Percentiles rank a stretch among this genome's conserved stretches.
These are phyloP conservation scores for Hyperoplus immaculatus DNA, from an alignment of 2,797 vertebrate species.

Conservation along the genomic window DNA sequence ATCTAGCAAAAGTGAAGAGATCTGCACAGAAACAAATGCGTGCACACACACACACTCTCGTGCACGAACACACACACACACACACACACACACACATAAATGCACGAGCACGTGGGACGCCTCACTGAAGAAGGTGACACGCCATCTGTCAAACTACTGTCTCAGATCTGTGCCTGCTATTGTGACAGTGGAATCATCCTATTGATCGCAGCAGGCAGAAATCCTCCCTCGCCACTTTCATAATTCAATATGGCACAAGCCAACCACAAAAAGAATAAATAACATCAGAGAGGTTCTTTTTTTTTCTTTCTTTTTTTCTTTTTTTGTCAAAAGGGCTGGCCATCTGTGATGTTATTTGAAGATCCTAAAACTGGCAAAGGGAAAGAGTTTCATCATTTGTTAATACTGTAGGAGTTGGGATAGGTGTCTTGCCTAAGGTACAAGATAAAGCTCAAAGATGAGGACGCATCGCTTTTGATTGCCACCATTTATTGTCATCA, in stretches of 20 bases:
- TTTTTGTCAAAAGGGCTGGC: slow-evolving; percentile 56
- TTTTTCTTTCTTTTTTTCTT: slow-evolving; percentile 22
- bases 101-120: slow-evolving; percentile 39
- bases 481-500: slow-evolving; percentile 75
- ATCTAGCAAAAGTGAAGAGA: slow-evolving; percentile 43
- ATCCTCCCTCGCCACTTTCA: slow-evolving; percentile 68
- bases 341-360: slow-evolving; percentile 72
- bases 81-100: neutral
- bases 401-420: slow-evolving; percentile 48
- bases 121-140: slow-evolving; percentile 75
- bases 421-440: slow-evolving; percentile 30
- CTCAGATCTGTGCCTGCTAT: slow-evolving; percentile 65
- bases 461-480: slow-evolving; percentile 56
- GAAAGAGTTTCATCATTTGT: slow-evolving; percentile 65
- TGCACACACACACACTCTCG: neutral
- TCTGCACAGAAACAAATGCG: neutral
- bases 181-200: slow-evolving; percentile 74
- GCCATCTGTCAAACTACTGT: slow-evolving; percentile 79
- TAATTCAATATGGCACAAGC: slow-evolving; percentile 76
- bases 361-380: slow-evolving; percentile 48
- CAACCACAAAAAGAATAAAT: slow-evolving; percentile 74
- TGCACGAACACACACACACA: neutral
- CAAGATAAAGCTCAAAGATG: slow-evolving; percentile 1
- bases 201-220: slow-evolving; percentile 74
- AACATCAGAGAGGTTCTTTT: slow-evolving; percentile 51